phyloP scores from a whole-genome alignment of 1,140 invertebrate species.

The Linepithema humile region DNA sequence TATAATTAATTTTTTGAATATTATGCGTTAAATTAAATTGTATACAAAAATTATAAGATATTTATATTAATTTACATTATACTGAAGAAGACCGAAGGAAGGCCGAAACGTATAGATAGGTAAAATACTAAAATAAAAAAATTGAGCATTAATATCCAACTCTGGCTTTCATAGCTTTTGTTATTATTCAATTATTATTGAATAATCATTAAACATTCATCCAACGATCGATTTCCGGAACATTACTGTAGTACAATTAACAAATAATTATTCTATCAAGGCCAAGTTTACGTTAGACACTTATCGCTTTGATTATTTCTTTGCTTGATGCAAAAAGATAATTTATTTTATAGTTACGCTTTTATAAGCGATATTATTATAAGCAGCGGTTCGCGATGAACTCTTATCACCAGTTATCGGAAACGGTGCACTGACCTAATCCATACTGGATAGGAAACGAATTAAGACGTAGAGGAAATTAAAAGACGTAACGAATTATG shows the following conservation, averaged over 20 bases:
- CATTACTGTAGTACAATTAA: not conserved
- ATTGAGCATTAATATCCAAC: no score
- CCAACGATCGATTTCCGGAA: not conserved
- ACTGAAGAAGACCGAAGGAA: no score
- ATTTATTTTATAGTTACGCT: not conserved
- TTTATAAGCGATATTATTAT: not conserved
- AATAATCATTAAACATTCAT: not conserved
- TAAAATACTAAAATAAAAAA: no score
- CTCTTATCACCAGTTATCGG: slow-evolving; percentile 24
- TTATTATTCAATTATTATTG: not conserved
- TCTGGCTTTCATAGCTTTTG: no score
- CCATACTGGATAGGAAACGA: not conserved
- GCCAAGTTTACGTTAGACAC: not conserved
- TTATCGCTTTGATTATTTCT: not conserved
- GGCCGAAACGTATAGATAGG: no score
- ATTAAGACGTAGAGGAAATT: not conserved
- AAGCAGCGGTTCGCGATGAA: not conserved
- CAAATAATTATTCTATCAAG: not conserved
- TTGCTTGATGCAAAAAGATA: not conserved
- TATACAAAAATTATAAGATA: no score
- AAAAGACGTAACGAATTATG: not conserved
- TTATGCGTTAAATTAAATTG: no score
- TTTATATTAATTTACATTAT: no score
- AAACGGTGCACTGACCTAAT: slow-evolving; percentile 26
- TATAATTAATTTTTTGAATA: no score